These are phyloP conservation scores for Trichopria drosophilae DNA, from an alignment of 2,888 invertebrate species.

Conservation along the genomic window DNA sequence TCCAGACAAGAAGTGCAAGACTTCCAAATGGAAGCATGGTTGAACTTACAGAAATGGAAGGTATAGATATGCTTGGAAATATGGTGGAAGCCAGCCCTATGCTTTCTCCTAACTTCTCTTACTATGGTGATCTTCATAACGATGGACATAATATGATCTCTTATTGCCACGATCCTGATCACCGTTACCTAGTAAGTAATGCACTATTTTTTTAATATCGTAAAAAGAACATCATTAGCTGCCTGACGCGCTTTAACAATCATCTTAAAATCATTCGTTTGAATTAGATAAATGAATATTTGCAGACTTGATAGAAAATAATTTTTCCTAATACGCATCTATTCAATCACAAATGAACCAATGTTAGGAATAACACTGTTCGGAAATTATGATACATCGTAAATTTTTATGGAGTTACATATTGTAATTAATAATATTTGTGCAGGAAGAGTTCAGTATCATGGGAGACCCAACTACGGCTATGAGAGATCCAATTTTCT, in stretches of 20 bases:
- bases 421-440: background rate
- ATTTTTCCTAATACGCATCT: background rate
- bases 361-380: too few species aligned
- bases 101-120: slow-evolving; percentile 68
- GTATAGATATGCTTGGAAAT: slow-evolving; percentile 80
- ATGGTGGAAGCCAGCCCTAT: slow-evolving; percentile 72
- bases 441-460: slow-evolving; percentile 75
- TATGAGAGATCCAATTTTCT: slow-evolving; percentile 86
- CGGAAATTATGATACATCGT: too few species aligned
- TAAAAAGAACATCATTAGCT: too few species aligned
- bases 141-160: slow-evolving; percentile 79
- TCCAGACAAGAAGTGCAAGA: slow-evolving; percentile 66
- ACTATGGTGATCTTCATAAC: slow-evolving; percentile 83
- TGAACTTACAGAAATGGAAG: slow-evolving; percentile 67
- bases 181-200: slow-evolving; percentile 69
- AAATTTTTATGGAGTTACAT: too few species aligned
- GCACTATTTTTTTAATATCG: too few species aligned
- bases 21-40: slow-evolving; percentile 64
- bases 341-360: background rate
- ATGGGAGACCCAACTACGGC: slow-evolving; percentile 85
- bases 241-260: too few species aligned
- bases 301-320: too few species aligned
- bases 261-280: too few species aligned
- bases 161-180: slow-evolving; percentile 79
- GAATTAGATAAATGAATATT: too few species aligned